Evolutionary conservation across 2,888 invertebrate genomes (phyloP).

Genomic region (Megaustenia siamemsis): DNA sequence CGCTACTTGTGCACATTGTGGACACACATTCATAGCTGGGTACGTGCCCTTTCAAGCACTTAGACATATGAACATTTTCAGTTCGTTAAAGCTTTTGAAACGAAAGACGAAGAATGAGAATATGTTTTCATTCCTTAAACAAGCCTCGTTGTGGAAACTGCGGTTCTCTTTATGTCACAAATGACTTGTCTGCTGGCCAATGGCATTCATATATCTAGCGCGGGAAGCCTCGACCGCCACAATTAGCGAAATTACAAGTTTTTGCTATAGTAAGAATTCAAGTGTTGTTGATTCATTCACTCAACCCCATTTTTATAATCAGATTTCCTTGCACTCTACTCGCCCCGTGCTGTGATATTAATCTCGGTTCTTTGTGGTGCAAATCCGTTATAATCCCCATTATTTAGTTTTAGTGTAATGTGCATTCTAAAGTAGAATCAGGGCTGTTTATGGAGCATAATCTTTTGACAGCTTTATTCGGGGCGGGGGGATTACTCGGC

Average conservation of each 20-base stretch:
- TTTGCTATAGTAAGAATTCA: neutral
- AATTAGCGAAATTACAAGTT: conserved; percentile 3
- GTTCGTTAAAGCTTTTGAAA: neutral
- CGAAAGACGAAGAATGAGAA: neutral
- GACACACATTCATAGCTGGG: neutral
- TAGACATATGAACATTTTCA: neutral
- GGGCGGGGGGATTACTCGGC: neutral
- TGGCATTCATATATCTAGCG: neutral
- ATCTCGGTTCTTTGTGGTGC: conserved; percentile 42
- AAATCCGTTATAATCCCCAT: conserved; percentile 52
- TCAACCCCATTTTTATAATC: neutral
- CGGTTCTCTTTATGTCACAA: neutral
- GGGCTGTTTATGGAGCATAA: conserved; percentile 28
- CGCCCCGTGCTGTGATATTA: conserved; percentile 46
- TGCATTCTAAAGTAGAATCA: conserved; percentile 19
- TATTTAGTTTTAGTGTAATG: conserved; percentile 44
- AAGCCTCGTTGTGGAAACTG: neutral
- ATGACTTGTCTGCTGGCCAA: neutral
- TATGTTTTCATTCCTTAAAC: neutral
- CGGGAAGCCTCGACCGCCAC: neutral
- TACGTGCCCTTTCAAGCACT: neutral
- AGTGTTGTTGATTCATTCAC: conserved; percentile 19
- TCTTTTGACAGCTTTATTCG: conserved; percentile 1
- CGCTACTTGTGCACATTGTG: neutral
- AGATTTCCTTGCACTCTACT: neutral